phyloP scores from a whole-genome alignment of 1,140 invertebrate genomes.

The Aphelenchoides avenae region DNA sequence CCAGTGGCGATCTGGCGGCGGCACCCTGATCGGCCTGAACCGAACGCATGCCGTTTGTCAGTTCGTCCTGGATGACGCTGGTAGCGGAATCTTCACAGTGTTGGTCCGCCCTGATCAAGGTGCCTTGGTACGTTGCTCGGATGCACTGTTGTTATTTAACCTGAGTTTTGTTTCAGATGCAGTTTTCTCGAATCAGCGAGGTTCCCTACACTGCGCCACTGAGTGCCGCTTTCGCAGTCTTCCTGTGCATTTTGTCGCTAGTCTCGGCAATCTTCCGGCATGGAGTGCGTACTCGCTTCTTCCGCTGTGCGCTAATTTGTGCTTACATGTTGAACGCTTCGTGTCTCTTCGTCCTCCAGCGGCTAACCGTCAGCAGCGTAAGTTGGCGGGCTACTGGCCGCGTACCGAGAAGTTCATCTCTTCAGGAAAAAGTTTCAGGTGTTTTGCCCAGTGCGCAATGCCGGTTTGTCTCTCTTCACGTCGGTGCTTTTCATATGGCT shows the following conservation, averaged over 20 bases:
- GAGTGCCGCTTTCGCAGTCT: slow-evolving; percentile 29
- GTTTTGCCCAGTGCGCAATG: slow-evolving; percentile 33
- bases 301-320: slow-evolving; percentile 24
- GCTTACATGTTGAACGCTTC: slow-evolving; percentile 34
- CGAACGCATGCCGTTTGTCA: slow-evolving; percentile 43
- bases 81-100: slow-evolving; percentile 37
- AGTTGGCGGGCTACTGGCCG: neutral
- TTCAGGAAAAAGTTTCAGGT: slow-evolving; percentile 29
- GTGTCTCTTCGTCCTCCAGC: slow-evolving; percentile 22
- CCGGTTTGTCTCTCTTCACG: slow-evolving; percentile 22
- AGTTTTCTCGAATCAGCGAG: neutral
- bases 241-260: slow-evolving; percentile 30
- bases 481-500: slow-evolving; percentile 37
- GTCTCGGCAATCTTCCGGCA: slow-evolving; percentile 21
- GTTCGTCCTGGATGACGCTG: slow-evolving; percentile 12
- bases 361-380: slow-evolving; percentile 7
- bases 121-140: slow-evolving; percentile 26
- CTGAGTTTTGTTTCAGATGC: neutral
- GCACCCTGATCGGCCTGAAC: slow-evolving; percentile 43
- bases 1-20: slow-evolving; percentile 16
- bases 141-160: neutral
- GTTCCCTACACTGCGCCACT: slow-evolving; percentile 31
- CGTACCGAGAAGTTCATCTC: neutral
- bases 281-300: slow-evolving; percentile 19
- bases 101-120: slow-evolving; percentile 28